Base-by-base conservation (phyloP, 2,797 vertebrate genomes). In the Sebastes iracundus region DNA sequence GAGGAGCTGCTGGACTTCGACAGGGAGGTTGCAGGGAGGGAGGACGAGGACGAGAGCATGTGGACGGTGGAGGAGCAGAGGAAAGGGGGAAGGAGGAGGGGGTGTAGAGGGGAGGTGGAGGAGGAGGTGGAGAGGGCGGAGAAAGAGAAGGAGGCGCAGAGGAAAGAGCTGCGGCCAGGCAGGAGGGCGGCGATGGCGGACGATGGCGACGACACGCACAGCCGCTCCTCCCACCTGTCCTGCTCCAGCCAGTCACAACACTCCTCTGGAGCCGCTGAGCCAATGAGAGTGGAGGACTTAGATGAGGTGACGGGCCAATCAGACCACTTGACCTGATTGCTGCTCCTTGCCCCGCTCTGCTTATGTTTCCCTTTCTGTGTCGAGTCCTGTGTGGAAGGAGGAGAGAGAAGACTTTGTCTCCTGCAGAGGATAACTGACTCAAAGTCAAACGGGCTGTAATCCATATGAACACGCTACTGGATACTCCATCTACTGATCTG, bases 1-100 rank as follows among this genome's bases (percentile, higher is more conserved):
- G 96, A 96, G 88, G 96, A 96, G 85, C 91, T 96, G 79, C 89
- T 95, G 78, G 95, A 96, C 88, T 96, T 96, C 27, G 96, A 96
- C 85, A 82, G 95, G 76, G 95, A 96, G 87, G 93, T 93, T 93
- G 67, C 95, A 94, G 79, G 96, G 6, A 94, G 85, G 80, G 96
- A 94, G 6, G 92, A 96, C 0, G 95, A 96, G 66, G 96, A 96
- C 1, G 96, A 96, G 76, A 96, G 96, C 86, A 95, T 96, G 95
- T 96, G 95, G 95, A 96, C 94, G 0, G 77, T 96, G 64, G 94
- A 89, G 84, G 95, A 95, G 77, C 92, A 90, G 46, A 89, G 92
- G 81, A 88, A 83, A 52, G 79, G 77, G 67, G 67, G 83, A 68
- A 32, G 89, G 27, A 71, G 79, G 46, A 80, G 66, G 77, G 77